Evolutionary conservation across 2,113 vertebrate species (phyloP).

Genomic region (Tetrao urogallus): DNA sequence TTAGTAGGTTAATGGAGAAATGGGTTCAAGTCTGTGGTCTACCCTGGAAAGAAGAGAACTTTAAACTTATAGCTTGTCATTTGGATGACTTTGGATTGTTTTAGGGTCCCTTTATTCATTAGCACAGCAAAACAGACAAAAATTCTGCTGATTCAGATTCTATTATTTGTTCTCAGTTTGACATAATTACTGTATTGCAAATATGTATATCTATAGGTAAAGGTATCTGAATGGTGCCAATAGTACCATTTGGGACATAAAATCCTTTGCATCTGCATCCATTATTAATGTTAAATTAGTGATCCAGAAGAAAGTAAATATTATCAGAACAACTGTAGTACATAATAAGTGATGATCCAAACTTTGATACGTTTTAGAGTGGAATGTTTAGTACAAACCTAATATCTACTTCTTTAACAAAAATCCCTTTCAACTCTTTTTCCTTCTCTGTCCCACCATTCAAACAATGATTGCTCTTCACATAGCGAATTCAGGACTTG

Average conservation of each 20-base stretch:
- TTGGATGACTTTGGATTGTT: background rate
- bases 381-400: background rate
- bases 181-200: background rate
- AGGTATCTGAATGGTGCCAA: background rate
- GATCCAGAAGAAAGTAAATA: background rate
- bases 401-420: background rate
- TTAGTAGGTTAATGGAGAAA: background rate
- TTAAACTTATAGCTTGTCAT: background rate
- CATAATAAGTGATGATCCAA: background rate
- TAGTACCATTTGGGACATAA: background rate
- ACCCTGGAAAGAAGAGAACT: background rate
- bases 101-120: background rate
- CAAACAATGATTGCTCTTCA: background rate
- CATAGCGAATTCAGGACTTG: background rate
- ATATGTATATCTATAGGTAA: background rate
- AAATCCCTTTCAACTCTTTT: background rate
- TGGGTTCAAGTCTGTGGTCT: background rate
- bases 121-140: background rate
- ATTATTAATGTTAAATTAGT: background rate
- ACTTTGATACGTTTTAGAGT: background rate
- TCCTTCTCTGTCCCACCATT: background rate
- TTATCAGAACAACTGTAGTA: background rate
- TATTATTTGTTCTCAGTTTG: background rate
- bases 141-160: background rate
- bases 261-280: background rate